These are phyloP conservation scores for Boulengeromyrus knoepffleri DNA, from an alignment of 2,113 vertebrate genomes.

Conservation along the genomic window DNA sequence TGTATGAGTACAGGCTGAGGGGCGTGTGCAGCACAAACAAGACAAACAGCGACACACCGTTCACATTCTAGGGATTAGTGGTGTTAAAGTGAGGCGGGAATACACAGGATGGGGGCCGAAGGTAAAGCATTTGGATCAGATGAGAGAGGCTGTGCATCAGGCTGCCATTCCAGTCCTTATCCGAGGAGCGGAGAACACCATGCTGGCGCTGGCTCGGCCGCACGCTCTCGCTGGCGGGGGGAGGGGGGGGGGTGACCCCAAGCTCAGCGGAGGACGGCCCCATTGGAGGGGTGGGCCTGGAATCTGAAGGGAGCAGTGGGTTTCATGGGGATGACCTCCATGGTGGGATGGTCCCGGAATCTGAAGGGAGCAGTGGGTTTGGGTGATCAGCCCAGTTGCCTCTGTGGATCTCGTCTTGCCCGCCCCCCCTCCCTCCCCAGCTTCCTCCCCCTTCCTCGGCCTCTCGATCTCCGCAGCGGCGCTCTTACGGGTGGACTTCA, in stretches of 20 bases:
- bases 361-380: slow-evolving; percentile 10
- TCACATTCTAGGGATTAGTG: slow-evolving; percentile 17
- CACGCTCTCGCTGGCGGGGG: neutral
- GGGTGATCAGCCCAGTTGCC: neutral
- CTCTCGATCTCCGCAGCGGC: neutral
- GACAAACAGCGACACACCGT: neutral
- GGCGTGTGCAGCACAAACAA: neutral
- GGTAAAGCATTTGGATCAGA: neutral
- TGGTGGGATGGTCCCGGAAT: slow-evolving; percentile 16
- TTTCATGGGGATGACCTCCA: neutral
- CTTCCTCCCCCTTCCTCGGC: neutral
- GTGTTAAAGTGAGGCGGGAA: neutral
- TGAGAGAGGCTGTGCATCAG: neutral
- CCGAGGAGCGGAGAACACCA: neutral
- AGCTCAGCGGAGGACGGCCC: neutral
- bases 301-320: slow-evolving; percentile 15
- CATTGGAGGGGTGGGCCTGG: neutral
- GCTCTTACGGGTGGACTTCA: slow-evolving; percentile 73
- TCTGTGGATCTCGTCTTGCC: neutral
- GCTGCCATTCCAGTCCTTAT: neutral
- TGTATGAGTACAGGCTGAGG: neutral
- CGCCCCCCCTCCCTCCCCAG: neutral
- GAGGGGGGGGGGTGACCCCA: neutral
- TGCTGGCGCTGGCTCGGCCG: neutral
- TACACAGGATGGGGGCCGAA: neutral